A percentile compares a stretch with the other conserved stretches of the same genome.
These are phyloP conservation scores for Polyommatus iphigenia DNA, from an alignment of 2,888 invertebrate genomes.

Conservation along the genomic window DNA sequence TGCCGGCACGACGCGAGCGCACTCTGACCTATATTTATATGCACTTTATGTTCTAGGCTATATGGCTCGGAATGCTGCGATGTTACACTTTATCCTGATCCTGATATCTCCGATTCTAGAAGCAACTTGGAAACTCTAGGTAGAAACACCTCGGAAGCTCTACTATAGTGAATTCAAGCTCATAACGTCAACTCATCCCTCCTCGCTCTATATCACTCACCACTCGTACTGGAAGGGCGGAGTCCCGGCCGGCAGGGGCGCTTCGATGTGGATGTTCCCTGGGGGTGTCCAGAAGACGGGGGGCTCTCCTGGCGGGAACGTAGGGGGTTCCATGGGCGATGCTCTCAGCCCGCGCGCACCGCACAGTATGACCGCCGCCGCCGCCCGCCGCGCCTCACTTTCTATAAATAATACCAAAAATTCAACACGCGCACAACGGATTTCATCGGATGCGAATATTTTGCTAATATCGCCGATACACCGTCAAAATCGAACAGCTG, in stretches of 20 bases:
- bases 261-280: slow-evolving; percentile 56
- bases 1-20: slow-evolving; percentile 51
- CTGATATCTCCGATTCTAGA: not conserved
- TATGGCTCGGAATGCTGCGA: slow-evolving; percentile 37
- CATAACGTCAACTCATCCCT: not conserved
- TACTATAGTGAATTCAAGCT: not conserved
- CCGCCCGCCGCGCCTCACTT: slow-evolving; percentile 69
- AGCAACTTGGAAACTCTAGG: not conserved
- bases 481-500: slow-evolving; percentile 38
- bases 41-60: slow-evolving; percentile 40
- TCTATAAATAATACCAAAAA: slow-evolving; percentile 78
- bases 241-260: slow-evolving; percentile 63
- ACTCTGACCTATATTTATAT: slow-evolving; percentile 37
- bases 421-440: slow-evolving; percentile 65
- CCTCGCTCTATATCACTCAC: slow-evolving; percentile 52
- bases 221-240: slow-evolving; percentile 68
- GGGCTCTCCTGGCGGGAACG: slow-evolving; percentile 58
- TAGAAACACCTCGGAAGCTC: not conserved
- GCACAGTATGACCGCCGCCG: slow-evolving; percentile 63
- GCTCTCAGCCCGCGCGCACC: slow-evolving; percentile 72
- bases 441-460: slow-evolving; percentile 70
- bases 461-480: slow-evolving; percentile 57
- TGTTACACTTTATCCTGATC: not conserved
- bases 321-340: slow-evolving; percentile 72
- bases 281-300: slow-evolving; percentile 61